Base-by-base conservation (phyloP, 2,888 invertebrate genomes). In the Eretmocerus hayati region DNA sequence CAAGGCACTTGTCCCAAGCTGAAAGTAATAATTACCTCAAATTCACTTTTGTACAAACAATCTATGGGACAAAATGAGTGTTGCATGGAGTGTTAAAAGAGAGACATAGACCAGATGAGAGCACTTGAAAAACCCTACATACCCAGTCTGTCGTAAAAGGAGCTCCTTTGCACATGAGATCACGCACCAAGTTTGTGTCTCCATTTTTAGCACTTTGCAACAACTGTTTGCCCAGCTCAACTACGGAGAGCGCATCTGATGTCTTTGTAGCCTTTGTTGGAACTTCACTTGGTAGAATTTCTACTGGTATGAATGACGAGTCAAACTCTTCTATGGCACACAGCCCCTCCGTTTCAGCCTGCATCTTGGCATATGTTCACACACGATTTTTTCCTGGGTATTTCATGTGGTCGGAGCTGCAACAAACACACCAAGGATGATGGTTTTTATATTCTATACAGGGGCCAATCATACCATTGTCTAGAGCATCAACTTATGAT, bases 131-230 rank as follows among this genome's bases (percentile, higher is more conserved):
- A 23, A 36, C 5, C 20, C 18, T 20, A 63, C 69, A 64, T 74
- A 91, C 91, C 91, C 93, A 93, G 72, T 94, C 93, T 3, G 92
- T 85, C 9, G 89, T 87, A 65, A 94, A 92, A 21, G 93, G 91
- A 39, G 93, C 92, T 40, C 94, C 93, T 71, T 83, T 82, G 22
- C 82, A 80, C 79, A 94, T 83, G 50, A 93, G 79, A 37, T 81
- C 78, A 50, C 85, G 78, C 19, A 93, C 89, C 56, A 81, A 80
- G 50, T 80, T 78, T 4, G 86, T 81, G 67, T 90, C 84, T 2
- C 91, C 92, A 56, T 83, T 81, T 58, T 84, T 81, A 35, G 91
- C 85, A 45, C 85, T 85, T 64, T 84, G 80, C 57, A 94, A 74
- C 62, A 94, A 75, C 49, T 85, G 80, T 61, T 91, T 91, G 15